Conservation (phyloP, 2,113 vertebrate genomes). For the Eptesicus fuscus region DNA sequence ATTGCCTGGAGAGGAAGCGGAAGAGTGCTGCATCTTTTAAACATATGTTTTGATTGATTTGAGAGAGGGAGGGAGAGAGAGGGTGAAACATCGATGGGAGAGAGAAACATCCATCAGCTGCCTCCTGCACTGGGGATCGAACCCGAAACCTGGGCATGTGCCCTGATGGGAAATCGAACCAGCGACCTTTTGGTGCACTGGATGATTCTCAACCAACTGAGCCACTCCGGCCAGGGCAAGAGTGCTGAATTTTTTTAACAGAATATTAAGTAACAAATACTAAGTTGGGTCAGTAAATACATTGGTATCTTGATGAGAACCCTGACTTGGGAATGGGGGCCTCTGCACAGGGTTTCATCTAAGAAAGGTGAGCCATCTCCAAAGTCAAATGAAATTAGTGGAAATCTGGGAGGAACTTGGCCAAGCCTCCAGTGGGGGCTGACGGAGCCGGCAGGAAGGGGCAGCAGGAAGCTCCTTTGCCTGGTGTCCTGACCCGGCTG, state of each 20-base stretch:
- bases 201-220: too few species aligned
- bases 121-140: too few species aligned
- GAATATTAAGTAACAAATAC: constrained; percentile 93
- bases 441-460: constrained; percentile 93
- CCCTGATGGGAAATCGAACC: too few species aligned
- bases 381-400: constrained; percentile 94
- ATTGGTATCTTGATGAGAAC: constrained; percentile 95
- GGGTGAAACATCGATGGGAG: too few species aligned
- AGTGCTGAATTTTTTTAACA: constrained; percentile 88
- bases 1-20: constrained; percentile 92
- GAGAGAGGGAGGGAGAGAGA: too few species aligned
- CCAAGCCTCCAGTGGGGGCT: constrained; percentile 90
- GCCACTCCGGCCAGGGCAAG: constrained; percentile 62
- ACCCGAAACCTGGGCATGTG: too few species aligned
- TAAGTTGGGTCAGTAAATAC: constrained; percentile 96
- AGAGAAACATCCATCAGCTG: too few species aligned
- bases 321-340: constrained; percentile 96
- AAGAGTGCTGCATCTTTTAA: constrained; percentile 89
- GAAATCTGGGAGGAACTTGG: constrained; percentile 95
- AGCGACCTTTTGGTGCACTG: too few species aligned
- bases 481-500: constrained; percentile 92
- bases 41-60: constrained; percentile 27
- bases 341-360: constrained; percentile 95
- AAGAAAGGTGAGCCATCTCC: constrained; percentile 93
- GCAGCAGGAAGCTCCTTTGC: constrained; percentile 95